Base-by-base conservation (phyloP, 2,888 invertebrate genomes). In the Pemphredon lugubris region DNA sequence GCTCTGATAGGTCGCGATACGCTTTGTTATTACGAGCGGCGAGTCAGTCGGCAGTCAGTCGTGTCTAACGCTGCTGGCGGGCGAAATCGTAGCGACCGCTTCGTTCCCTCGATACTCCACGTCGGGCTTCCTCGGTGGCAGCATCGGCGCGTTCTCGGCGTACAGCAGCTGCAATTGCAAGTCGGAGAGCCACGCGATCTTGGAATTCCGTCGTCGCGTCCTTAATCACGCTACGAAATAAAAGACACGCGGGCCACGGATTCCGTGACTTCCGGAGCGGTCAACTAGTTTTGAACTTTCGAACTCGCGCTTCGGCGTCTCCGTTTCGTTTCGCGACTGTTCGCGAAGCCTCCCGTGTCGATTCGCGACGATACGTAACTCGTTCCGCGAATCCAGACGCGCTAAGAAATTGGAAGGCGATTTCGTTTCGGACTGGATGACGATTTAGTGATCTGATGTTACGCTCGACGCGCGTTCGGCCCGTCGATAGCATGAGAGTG, bases 91-190 rank as follows among this genome's bases (percentile, higher is more conserved):
- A 47, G 66, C 57, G 61, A 20, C 48, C 67, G 63, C 64, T 57
- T 60, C 40, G 73, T 71, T 73, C 75, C 69, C 64, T 65, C 72
- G 75, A 79, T 84, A 85, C 73, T 84, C 73, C 67, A 75, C 73
- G 77, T 66, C 80, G 72, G 58, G 73, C 83, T 74, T 80, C 65
- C 79, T 72, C 73, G 72, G 55, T 59, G 74, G 82, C 77, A 81
- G 79, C 79, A 78, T 83, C 82, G 57, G 34, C 37, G 16, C 51
- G 60, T 54, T 44, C 55, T 34, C 55, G 40, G n/a, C n/a, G n/a
- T n/a, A n/a, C n/a, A n/a, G 63, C 70, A 53, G 59, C 42, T 51
- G 64, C 54, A 64, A 47, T 50, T 44, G 54, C 50, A 20, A 44
- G 30, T 50, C n/a, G n/a, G n/a, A n/a, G n/a, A n/a, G 40, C 40